Evolutionary conservation across 2,113 vertebrate species (phyloP).

Genomic region (Loxodonta africana): DNA sequence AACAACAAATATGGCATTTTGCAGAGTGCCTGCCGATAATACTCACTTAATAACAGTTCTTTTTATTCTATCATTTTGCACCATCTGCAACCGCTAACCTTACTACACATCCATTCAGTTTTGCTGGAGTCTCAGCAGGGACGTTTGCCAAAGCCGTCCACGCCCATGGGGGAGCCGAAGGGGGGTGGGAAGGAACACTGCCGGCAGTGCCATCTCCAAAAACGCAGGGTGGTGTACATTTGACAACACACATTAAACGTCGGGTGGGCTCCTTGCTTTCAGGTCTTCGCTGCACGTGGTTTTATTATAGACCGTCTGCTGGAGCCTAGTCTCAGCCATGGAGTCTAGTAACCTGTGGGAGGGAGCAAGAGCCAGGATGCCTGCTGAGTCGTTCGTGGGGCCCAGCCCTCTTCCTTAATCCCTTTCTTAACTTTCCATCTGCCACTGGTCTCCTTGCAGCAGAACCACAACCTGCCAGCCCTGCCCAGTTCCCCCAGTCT

Average conservation of each 20-base stretch:
- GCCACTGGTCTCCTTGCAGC: not conserved
- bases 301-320: not conserved
- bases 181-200: fast-evolving
- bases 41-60: not conserved
- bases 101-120: not conserved
- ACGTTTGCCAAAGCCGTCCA: conserved; percentile 25
- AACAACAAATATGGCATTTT: not conserved
- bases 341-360: not conserved
- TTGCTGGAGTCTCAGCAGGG: not conserved
- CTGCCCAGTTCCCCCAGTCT: fast-evolving
- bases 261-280: not conserved
- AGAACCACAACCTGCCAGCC: not conserved
- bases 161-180: not conserved
- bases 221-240: not conserved
- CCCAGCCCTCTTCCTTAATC: not conserved
- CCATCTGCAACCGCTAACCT: not conserved
- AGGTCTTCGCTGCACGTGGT: not conserved
- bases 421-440: conserved; percentile 51
- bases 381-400: not conserved
- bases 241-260: not conserved
- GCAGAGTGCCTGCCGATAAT: conserved; percentile 8
- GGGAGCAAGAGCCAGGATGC: not conserved
- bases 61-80: conserved; percentile 3
- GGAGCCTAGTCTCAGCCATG: not conserved
- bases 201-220: not conserved